phyloP scores from a whole-genome alignment of 1,140 invertebrate genomes.

The Lycorma delicatula region DNA sequence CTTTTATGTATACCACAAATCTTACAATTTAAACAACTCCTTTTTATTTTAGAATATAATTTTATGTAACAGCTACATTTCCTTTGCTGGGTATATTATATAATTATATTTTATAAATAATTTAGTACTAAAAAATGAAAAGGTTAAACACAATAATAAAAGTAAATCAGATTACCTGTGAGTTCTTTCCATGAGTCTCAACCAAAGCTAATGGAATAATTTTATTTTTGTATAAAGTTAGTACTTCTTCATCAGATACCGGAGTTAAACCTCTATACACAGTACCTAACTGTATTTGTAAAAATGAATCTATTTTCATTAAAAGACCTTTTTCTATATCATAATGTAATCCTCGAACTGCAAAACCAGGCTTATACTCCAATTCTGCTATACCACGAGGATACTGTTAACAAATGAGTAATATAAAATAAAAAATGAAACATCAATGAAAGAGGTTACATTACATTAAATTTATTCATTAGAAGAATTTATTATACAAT shows the following conservation, averaged over 20 bases:
- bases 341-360: constrained; percentile 89
- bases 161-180: constrained; percentile 22
- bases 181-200: constrained; percentile 39
- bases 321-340: constrained; percentile 93
- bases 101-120: too few species aligned
- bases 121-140: too few species aligned
- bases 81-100: too few species aligned
- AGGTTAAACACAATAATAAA: too few species aligned
- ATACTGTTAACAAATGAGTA: constrained; percentile 85
- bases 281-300: constrained; percentile 91
- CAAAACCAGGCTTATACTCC: constrained; percentile 82
- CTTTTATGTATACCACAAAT: too few species aligned
- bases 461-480: too few species aligned
- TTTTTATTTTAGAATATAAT: too few species aligned
- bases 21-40: too few species aligned
- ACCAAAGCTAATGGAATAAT: constrained; percentile 76
- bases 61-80: too few species aligned
- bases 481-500: too few species aligned
- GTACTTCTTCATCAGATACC: constrained; percentile 76
- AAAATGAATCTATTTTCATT: constrained; percentile 90
- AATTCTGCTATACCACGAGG: constrained; percentile 72
- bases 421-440: too few species aligned
- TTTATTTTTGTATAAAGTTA: constrained; percentile 76
- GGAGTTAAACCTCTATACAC: constrained; percentile 83
- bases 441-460: too few species aligned